Evolutionary conservation across 1,140 invertebrate genomes (phyloP).

Genomic region (Drosophila mojavensis): DNA sequence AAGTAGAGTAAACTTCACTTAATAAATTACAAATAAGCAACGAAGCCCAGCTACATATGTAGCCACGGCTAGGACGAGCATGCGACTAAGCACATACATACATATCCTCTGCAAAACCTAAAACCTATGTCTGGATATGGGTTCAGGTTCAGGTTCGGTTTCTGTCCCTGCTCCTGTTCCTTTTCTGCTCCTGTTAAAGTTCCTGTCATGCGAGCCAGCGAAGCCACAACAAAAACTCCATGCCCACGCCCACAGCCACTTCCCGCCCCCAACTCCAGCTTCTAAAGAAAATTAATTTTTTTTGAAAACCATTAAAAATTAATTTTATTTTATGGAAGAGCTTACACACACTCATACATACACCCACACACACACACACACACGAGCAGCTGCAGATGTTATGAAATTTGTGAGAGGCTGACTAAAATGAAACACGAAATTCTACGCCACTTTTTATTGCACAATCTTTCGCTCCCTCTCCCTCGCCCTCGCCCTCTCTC

Average conservation of each 20-base stretch:
- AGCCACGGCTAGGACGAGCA: constrained; percentile 1
- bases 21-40: constrained; percentile 81
- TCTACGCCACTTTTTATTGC: constrained; percentile 49
- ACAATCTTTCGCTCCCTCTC: constrained; percentile 1
- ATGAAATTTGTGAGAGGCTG: constrained; percentile 46
- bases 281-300: constrained; percentile 80
- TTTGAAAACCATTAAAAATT: constrained; percentile 81
- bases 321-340: constrained; percentile 72
- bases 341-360: constrained; percentile 13
- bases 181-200: constrained; percentile 2
- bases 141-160: not conserved
- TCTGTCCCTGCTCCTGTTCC: not conserved
- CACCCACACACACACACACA: constrained; percentile 11
- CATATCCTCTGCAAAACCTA: not conserved
- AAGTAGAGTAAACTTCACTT: constrained; percentile 67
- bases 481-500: not conserved
- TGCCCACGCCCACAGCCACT: too few relatives aligned
- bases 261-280: constrained; percentile 18
- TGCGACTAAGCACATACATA: constrained; percentile 6
- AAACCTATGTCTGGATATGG: constrained; percentile 1
- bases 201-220: constrained; percentile 35
- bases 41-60: constrained; percentile 23
- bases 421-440: constrained; percentile 46
- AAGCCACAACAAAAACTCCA: constrained; percentile 57
- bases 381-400: constrained; percentile 52